Evolutionary conservation across 2,113 vertebrate genomes (phyloP).

Genomic region (Oreochromis tanganicae): DNA sequence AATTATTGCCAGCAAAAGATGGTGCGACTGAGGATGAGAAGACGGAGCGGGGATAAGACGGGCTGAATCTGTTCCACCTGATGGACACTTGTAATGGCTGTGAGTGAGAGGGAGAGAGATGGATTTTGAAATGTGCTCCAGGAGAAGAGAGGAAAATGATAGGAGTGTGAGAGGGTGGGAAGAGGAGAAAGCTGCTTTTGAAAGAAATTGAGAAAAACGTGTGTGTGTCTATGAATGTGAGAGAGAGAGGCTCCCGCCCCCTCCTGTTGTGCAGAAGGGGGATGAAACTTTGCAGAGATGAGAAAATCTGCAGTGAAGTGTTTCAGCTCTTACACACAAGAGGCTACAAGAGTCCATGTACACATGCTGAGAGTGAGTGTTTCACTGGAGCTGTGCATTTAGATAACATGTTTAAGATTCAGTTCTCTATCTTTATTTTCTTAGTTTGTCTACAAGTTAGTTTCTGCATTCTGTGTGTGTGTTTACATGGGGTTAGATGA

Average conservation of each 20-base stretch:
- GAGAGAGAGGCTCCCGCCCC: background rate
- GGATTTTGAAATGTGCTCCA: background rate
- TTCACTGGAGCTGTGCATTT: background rate
- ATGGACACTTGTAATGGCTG: constrained; percentile 18
- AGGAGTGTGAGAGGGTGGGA: background rate
- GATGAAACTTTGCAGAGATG: constrained; percentile 37
- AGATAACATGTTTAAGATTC: background rate
- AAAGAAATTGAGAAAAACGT: constrained; percentile 1
- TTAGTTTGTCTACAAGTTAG: background rate
- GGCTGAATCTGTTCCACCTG: constrained; percentile 26
- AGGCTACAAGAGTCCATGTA: background rate
- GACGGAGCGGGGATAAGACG: background rate
- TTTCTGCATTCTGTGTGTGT: background rate
- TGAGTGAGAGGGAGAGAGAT: background rate
- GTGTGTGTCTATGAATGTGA: background rate
- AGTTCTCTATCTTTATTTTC: background rate
- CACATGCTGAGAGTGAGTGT: background rate
- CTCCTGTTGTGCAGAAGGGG: constrained; percentile 16
- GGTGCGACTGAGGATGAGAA: constrained; percentile 15
- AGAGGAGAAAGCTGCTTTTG: background rate
- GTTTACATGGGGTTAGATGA: background rate
- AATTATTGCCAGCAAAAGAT: constrained; percentile 8
- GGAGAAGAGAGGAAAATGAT: background rate
- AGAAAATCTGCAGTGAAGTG: constrained; percentile 35
- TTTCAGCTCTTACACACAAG: constrained; percentile 16